phyloP scores from a whole-genome alignment of 2,113 vertebrate genomes.

The Camarhynchus parvulus region DNA sequence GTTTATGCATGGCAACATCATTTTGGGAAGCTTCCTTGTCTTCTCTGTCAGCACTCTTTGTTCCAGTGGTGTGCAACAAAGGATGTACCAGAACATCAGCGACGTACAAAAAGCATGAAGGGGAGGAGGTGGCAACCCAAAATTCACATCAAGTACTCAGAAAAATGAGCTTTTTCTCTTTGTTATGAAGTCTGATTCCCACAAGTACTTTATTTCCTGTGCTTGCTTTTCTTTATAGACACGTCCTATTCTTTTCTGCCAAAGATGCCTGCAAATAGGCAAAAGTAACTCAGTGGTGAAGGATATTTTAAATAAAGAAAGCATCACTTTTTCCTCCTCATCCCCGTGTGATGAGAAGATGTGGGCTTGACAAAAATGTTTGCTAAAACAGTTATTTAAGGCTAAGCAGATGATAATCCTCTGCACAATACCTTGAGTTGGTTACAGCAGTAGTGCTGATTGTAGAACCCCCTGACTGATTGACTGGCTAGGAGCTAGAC shows the following conservation, averaged over 20 bases:
- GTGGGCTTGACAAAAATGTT: background rate
- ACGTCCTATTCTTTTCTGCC: background rate
- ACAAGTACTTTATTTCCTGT: background rate
- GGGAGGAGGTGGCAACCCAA: background rate
- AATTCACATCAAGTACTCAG: background rate
- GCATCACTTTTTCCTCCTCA: background rate
- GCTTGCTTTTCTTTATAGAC: background rate
- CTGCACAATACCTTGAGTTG: background rate
- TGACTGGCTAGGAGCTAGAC: background rate
- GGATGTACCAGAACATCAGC: background rate
- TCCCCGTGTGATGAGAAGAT: background rate
- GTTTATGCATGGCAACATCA: background rate
- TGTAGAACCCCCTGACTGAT: background rate
- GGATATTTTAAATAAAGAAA: background rate
- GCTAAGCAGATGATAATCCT: background rate
- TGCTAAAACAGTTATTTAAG: background rate
- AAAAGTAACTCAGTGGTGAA: background rate
- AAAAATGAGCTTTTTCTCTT: background rate
- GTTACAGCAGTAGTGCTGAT: background rate
- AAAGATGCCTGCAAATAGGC: background rate
- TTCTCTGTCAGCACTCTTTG: background rate
- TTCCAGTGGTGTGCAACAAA: background rate
- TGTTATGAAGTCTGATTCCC: background rate
- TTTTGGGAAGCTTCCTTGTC: background rate
- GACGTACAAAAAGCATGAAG: background rate